Conservation (phyloP, 2,888 invertebrate species). For the Agrotis segetum region DNA sequence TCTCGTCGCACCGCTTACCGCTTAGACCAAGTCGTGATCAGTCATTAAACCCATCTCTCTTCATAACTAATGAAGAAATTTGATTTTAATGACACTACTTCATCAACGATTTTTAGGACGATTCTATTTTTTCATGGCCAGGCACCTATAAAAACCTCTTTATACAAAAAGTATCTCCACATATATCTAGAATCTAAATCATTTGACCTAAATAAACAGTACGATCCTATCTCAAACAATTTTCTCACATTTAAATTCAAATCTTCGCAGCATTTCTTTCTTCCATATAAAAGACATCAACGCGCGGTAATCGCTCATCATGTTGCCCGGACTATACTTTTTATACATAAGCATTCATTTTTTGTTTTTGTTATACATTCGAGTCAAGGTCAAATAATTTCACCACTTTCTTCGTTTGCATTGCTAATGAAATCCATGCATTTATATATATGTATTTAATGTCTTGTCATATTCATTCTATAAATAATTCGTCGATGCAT, state of each 20-base stretch:
- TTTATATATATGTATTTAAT: conserved; percentile 1
- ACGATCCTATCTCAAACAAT: background rate
- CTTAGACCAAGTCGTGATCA: too few species aligned
- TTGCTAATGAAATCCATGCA: conserved; percentile 31
- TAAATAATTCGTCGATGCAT: conserved; percentile 8
- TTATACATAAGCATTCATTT: conserved; percentile 35
- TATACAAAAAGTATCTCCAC: background rate
- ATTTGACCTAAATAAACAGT: conserved; percentile 14
- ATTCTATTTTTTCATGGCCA: background rate
- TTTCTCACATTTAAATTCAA: conserved; percentile 30
- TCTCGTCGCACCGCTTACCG: too few species aligned
- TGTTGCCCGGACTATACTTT: conserved; percentile 39
- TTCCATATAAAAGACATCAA: conserved; percentile 75
- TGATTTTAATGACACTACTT: too few species aligned
- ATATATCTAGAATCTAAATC: background rate
- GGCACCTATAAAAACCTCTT: background rate
- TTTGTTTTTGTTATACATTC: conserved; percentile 33
- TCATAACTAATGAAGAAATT: too few species aligned
- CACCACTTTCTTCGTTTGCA: conserved; percentile 60
- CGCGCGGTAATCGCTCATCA: conserved; percentile 56
- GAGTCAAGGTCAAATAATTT: conserved; percentile 66
- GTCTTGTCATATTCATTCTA: conserved; percentile 7
- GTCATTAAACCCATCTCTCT: too few species aligned
- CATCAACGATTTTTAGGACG: background rate
- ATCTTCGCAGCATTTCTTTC: conserved; percentile 14